Evolutionary conservation across 2,797 vertebrate genomes (phyloP).

Genomic region (Strix occidentalis): DNA sequence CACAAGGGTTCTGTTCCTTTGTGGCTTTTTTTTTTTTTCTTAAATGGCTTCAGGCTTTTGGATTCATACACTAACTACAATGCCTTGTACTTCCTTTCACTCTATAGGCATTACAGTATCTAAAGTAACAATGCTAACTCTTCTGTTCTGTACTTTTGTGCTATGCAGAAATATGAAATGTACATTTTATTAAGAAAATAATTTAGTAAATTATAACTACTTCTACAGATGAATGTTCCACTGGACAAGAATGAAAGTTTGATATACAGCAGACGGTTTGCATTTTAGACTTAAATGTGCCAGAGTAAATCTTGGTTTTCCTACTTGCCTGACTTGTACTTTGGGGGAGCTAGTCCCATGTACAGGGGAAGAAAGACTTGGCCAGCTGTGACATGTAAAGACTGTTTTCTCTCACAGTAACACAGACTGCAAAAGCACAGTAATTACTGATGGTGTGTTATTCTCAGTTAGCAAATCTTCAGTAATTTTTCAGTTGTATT

Average conservation of each 20-base stretch:
- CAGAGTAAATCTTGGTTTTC: not conserved
- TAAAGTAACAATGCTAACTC: not conserved
- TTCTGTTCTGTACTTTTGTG: not conserved
- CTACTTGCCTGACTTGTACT: not conserved
- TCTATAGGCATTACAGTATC: not conserved
- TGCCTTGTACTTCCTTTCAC: not conserved
- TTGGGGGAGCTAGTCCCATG: not conserved
- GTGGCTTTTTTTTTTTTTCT: not conserved
- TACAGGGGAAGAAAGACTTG: not conserved
- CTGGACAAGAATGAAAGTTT: not conserved
- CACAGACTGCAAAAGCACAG: not conserved
- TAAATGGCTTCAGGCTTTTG: not conserved
- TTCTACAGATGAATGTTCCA: not conserved
- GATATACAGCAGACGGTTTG: not conserved
- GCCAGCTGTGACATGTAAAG: not conserved
- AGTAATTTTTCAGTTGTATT: fast-evolving
- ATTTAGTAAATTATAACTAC: not conserved
- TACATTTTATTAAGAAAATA: not conserved
- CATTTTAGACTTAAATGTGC: not conserved
- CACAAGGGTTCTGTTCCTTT: not conserved
- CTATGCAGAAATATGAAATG: not conserved
- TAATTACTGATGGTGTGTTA: not conserved
- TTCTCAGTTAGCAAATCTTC: not conserved
- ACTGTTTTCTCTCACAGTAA: not conserved
- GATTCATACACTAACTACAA: not conserved